A percentile compares a stretch with the other conserved stretches of the same genome.
These are phyloP conservation scores for Podabrus alpinus DNA, from an alignment of 2,888 invertebrate species.

Conservation along the genomic window DNA sequence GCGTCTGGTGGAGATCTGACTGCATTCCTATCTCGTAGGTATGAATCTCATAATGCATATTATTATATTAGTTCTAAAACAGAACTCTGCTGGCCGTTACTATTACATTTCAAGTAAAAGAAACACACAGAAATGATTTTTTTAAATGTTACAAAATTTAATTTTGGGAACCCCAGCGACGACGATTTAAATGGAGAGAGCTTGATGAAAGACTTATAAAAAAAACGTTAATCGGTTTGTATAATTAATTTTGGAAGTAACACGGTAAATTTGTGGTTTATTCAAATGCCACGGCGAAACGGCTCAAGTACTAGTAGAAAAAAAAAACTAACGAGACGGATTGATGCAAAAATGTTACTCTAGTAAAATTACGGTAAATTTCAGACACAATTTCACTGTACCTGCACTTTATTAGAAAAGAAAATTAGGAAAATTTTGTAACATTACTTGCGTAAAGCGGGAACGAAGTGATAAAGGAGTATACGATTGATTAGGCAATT, in stretches of 20 bases:
- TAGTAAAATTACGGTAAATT: not conserved
- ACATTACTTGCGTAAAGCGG: not conserved
- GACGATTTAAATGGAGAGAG: not conserved
- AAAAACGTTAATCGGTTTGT: not conserved
- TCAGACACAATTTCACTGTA: not conserved
- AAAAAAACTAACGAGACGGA: not conserved
- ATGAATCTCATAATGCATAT: conserved; percentile 23
- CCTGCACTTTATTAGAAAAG: not conserved
- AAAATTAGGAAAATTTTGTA: not conserved
- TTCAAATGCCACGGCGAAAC: not conserved
- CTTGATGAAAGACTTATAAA: not conserved
- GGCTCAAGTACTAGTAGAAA: not conserved
- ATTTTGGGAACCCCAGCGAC: not conserved
- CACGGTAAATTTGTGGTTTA: not conserved
- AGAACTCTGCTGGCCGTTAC: conserved; percentile 17
- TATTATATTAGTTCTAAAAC: conserved; percentile 19
- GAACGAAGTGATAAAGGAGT: not conserved
- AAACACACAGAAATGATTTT: conserved; percentile 9
- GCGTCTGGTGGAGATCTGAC: conserved; percentile 12
- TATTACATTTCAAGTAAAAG: conserved; percentile 5
- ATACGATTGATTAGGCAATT: not conserved
- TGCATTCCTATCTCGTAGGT: conserved; percentile 24
- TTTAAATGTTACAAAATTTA: not conserved
- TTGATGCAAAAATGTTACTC: not conserved
- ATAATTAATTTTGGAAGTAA: not conserved